phyloP scores from a whole-genome alignment of 2,797 vertebrate species.

The Odontamblyopus lacepedii region DNA sequence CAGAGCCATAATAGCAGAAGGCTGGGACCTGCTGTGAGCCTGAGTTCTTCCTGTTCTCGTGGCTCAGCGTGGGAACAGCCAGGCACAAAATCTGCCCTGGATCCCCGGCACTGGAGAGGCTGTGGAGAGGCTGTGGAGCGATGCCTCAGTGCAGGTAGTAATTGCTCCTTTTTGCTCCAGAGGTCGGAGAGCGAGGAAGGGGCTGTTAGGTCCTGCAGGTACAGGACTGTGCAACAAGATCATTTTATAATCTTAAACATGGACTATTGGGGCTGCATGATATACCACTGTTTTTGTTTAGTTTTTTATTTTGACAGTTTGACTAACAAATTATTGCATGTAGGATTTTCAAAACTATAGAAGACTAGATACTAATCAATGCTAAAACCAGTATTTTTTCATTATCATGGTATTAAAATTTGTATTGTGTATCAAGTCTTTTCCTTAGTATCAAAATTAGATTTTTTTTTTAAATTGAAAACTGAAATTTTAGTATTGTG shows the following conservation, averaged over 20 bases:
- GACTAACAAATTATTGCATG: no score
- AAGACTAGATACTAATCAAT: no score
- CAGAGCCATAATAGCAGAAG: constrained; percentile 75
- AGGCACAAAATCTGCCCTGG: constrained; percentile 60
- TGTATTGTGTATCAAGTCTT: no score
- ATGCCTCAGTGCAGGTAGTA: constrained; percentile 7
- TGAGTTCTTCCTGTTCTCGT: constrained; percentile 73
- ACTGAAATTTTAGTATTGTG: no score
- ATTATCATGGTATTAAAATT: no score
- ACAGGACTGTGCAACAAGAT: neutral
- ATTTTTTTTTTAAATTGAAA: no score
- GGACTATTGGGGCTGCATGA: no score
- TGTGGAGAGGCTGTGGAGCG: constrained; percentile 54
- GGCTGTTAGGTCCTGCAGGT: neutral
- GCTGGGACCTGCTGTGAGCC: constrained; percentile 66
- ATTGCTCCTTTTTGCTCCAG: constrained; percentile 1
- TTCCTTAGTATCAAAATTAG: no score
- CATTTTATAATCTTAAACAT: neutral
- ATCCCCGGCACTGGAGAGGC: constrained; percentile 61
- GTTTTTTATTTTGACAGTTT: no score
- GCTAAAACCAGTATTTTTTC: no score
- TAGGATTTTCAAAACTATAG: no score
- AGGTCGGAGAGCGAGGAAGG: neutral
- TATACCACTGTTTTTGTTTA: no score
- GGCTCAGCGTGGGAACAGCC: constrained; percentile 71